These are phyloP conservation scores for Lutjanus campechanus DNA, from an alignment of 2,797 vertebrate species.

Conservation along the genomic window DNA sequence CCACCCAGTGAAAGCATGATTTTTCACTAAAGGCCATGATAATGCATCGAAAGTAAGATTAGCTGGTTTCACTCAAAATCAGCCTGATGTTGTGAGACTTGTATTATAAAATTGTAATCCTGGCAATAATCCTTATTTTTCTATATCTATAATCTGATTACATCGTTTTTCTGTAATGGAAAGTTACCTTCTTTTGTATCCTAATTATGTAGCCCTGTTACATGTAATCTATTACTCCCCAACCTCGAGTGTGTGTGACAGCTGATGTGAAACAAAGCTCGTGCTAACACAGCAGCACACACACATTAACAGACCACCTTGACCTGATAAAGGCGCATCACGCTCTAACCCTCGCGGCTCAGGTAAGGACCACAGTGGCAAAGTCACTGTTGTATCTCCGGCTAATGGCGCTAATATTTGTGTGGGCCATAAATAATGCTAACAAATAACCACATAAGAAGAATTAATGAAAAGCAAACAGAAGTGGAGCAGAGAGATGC, in stretches of 20 bases:
- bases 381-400: conserved; percentile 84
- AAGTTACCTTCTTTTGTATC: too few relatives aligned
- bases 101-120: too few relatives aligned
- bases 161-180: too few relatives aligned
- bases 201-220: too few relatives aligned
- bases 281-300: conserved; percentile 32
- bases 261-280: conserved; percentile 49
- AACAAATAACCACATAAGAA: conserved; percentile 87
- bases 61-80: too few relatives aligned
- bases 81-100: too few relatives aligned
- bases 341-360: conserved; percentile 72
- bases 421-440: conserved; percentile 95
- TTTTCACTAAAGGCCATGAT: too few relatives aligned
- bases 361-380: conserved; percentile 82
- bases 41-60: too few relatives aligned
- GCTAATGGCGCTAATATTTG: conserved; percentile 96
- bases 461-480: conserved; percentile 89
- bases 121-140: too few relatives aligned
- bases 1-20: too few relatives aligned
- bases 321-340: conserved; percentile 85
- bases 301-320: conserved; percentile 82
- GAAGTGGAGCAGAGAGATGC: conserved; percentile 97
- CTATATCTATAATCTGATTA: too few relatives aligned
- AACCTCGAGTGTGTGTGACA: conserved; percentile 10
- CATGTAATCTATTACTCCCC: too few relatives aligned